Evolutionary conservation across 2,113 vertebrate genomes (phyloP).

Genomic region (Chrysochloris asiatica): DNA sequence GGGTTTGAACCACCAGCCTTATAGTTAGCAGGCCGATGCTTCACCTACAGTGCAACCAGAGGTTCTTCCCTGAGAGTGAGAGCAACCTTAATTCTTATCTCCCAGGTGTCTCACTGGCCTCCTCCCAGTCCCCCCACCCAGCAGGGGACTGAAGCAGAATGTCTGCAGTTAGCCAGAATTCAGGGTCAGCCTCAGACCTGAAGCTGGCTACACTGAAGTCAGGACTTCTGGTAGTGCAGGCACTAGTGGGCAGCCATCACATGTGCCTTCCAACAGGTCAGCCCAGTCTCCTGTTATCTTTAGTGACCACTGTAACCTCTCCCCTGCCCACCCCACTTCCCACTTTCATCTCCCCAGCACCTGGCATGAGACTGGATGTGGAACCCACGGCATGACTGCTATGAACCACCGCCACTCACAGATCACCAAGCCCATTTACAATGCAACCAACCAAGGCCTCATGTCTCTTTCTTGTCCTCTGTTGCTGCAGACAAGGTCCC

Average conservation of each 20-base stretch:
- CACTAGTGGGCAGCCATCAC: not conserved
- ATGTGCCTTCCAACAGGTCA: not conserved
- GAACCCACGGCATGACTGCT: not conserved
- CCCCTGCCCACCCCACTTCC: not conserved
- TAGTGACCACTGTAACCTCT: not conserved
- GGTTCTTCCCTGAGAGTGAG: not conserved
- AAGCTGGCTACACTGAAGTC: not conserved
- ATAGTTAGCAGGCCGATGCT: too few species aligned
- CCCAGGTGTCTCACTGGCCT: not conserved
- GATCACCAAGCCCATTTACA: not conserved
- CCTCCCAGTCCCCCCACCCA: not conserved
- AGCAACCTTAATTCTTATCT: not conserved
- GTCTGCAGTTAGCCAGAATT: not conserved
- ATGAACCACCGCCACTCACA: not conserved
- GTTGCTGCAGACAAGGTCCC: not conserved
- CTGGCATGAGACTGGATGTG: not conserved
- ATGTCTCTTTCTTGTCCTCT: not conserved
- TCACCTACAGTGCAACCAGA: too few species aligned
- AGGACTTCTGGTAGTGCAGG: not conserved
- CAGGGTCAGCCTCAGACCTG: not conserved
- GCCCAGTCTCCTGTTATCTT: not conserved
- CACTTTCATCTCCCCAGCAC: not conserved
- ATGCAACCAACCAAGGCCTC: not conserved
- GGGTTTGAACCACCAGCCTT: too few species aligned
- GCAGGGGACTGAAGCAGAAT: too few species aligned